These are phyloP conservation scores for Periphyllus acericola DNA, from an alignment of 2,888 invertebrate genomes.

Conservation along the genomic window DNA sequence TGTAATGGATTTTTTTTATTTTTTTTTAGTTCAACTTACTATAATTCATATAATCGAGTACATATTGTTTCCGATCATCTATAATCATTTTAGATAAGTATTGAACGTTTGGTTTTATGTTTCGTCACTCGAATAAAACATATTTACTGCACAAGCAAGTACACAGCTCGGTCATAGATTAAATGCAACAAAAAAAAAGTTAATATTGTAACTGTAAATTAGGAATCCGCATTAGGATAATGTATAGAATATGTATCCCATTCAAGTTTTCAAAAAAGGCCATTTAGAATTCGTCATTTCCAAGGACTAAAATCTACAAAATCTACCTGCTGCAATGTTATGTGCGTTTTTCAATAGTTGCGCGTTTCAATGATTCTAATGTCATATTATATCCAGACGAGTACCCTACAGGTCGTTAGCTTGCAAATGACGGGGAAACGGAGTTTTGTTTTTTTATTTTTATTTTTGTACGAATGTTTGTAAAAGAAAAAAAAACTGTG, in stretches of 20 bases:
- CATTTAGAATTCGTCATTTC: not conserved
- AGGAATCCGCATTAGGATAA: too few relatives aligned
- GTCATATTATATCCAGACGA: not conserved
- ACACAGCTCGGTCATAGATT: too few relatives aligned
- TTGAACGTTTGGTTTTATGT: too few relatives aligned
- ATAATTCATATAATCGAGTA: too few relatives aligned
- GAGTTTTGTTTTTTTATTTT: not conserved
- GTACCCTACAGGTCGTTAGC: not conserved
- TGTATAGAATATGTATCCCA: not conserved
- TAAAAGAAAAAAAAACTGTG: not conserved
- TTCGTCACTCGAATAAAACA: too few relatives aligned
- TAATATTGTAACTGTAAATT: too few relatives aligned
- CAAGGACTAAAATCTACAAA: not conserved
- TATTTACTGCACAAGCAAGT: too few relatives aligned
- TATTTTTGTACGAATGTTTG: not conserved
- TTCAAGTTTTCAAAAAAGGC: not conserved
- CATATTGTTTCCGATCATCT: too few relatives aligned
- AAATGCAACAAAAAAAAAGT: too few relatives aligned
- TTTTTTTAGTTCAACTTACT: too few relatives aligned
- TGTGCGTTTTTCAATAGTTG: not conserved
- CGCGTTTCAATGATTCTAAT: constrained; percentile 6
- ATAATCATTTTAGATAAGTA: too few relatives aligned
- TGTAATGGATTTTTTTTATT: too few relatives aligned
- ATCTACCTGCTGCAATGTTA: not conserved
- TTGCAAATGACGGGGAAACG: constrained; percentile 5